A percentile compares a stretch with the other conserved stretches of the same genome.
These are phyloP conservation scores for Bellardia bayeri DNA, from an alignment of 2,888 invertebrate genomes.

Conservation along the genomic window DNA sequence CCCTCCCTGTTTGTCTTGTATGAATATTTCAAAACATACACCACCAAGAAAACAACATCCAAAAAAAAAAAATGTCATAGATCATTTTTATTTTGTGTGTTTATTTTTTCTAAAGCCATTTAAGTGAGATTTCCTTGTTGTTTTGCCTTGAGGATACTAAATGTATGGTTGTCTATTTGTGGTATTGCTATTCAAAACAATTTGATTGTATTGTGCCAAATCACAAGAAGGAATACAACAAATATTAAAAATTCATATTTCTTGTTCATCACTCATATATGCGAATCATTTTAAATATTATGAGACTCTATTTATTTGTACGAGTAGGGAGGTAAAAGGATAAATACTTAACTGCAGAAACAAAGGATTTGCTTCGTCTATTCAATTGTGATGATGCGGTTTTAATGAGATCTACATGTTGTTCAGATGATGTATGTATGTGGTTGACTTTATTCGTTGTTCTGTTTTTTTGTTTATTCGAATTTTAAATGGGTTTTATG, in stretches of 20 bases:
- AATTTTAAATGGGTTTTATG: constrained; percentile 50
- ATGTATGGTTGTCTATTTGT: background rate
- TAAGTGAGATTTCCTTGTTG: constrained; percentile 29
- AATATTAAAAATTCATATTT: constrained; percentile 68
- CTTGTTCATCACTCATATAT: constrained; percentile 54
- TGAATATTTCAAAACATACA: constrained; percentile 51
- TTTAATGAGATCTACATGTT: constrained; percentile 77
- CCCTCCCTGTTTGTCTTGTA: constrained; percentile 70
- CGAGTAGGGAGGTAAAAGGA: constrained; percentile 40
- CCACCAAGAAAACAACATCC: constrained; percentile 30
- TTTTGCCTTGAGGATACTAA: constrained; percentile 18
- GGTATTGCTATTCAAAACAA: constrained; percentile 26
- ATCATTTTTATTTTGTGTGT: constrained; percentile 62
- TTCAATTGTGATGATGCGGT: constrained; percentile 78
- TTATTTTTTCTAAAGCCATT: constrained; percentile 33
- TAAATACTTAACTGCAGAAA: constrained; percentile 41
- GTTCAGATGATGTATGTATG: constrained; percentile 65
- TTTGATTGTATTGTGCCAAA: constrained; percentile 51
- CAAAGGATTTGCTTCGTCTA: constrained; percentile 65
- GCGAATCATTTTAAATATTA: constrained; percentile 48
- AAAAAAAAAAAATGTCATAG: constrained; percentile 70
- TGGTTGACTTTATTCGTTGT: constrained; percentile 38
- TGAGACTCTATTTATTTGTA: constrained; percentile 30
- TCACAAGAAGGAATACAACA: constrained; percentile 10
- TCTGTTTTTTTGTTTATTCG: background rate